phyloP scores from a whole-genome alignment of 2,888 invertebrate species.

The Papilio protenor region DNA sequence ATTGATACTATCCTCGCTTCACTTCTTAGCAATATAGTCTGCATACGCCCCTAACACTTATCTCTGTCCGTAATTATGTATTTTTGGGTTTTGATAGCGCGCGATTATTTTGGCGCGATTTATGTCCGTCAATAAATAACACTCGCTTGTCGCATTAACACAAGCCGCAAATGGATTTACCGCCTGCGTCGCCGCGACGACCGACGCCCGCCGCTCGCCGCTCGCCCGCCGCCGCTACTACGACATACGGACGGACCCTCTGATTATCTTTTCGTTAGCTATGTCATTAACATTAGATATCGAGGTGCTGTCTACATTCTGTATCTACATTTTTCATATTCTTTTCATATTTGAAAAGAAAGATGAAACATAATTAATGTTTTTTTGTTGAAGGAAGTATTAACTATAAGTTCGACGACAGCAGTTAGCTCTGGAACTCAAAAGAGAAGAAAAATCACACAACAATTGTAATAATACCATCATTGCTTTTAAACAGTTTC shows the following conservation, averaged over 20 bases:
- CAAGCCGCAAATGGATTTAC: conserved; percentile 5
- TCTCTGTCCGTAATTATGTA: not conserved
- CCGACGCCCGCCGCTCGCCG: not conserved
- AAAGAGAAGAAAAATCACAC: not conserved
- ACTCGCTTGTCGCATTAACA: conserved; percentile 19
- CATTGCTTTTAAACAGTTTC: not conserved
- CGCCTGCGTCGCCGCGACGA: not conserved
- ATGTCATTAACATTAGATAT: too few relatives aligned
- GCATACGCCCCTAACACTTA: not conserved
- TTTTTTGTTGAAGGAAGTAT: too few relatives aligned
- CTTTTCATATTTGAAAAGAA: too few relatives aligned
- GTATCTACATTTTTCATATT: too few relatives aligned
- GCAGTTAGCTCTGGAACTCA: too few relatives aligned
- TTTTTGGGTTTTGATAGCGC: not conserved
- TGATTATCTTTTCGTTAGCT: too few relatives aligned
- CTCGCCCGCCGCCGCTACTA: too few relatives aligned
- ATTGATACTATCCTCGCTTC: not conserved
- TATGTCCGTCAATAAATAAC: conserved; percentile 19
- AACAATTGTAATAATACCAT: not conserved
- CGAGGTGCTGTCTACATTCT: too few relatives aligned
- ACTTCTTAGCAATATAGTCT: not conserved
- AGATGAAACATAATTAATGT: too few relatives aligned
- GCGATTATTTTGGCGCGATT: conserved; percentile 21
- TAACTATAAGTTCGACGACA: too few relatives aligned
- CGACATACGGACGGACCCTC: too few relatives aligned